A percentile compares a stretch with the other conserved stretches of the same genome.
Conservation (phyloP, 1,140 invertebrate species). For the Pomacea maculata region DNA sequence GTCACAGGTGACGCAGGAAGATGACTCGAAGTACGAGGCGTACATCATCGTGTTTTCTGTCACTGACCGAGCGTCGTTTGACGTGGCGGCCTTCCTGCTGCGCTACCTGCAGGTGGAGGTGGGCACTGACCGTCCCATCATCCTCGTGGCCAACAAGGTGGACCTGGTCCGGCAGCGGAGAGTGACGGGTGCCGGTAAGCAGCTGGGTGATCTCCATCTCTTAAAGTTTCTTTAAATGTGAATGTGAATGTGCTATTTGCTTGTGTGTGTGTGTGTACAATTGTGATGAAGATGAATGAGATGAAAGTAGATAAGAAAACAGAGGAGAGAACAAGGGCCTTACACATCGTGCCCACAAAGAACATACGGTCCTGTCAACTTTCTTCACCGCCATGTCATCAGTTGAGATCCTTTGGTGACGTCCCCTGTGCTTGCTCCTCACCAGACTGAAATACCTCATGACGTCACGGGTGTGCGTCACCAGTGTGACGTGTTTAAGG, state of each 20-base stretch:
- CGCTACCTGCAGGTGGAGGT: slow-evolving; percentile 47
- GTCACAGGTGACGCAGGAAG: slow-evolving; percentile 31
- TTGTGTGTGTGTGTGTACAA: neutral
- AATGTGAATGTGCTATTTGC: too few species aligned
- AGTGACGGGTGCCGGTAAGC: slow-evolving; percentile 43
- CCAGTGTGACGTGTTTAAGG: too few species aligned
- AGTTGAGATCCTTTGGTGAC: too few species aligned
- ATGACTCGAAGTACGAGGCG: slow-evolving; percentile 72
- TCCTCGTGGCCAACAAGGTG: slow-evolving; percentile 54
- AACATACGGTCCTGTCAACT: too few species aligned
- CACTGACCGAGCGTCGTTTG: slow-evolving; percentile 79
- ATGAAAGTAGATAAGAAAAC: neutral
- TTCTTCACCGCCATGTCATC: too few species aligned
- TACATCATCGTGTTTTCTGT: slow-evolving; percentile 93
- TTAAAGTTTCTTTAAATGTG: too few species aligned
- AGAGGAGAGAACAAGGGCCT: neutral
- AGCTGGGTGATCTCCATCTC: neutral
- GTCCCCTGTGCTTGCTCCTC: too few species aligned
- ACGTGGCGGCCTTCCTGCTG: slow-evolving; percentile 43
- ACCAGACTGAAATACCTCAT: too few species aligned
- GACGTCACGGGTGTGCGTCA: too few species aligned
- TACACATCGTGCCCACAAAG: too few species aligned
- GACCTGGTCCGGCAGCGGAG: slow-evolving; percentile 51
- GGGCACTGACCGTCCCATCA: slow-evolving; percentile 46
- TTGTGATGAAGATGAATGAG: neutral